Evolutionary conservation across 2,797 vertebrate genomes (phyloP).

Genomic region (Lateolabrax maculatus): DNA sequence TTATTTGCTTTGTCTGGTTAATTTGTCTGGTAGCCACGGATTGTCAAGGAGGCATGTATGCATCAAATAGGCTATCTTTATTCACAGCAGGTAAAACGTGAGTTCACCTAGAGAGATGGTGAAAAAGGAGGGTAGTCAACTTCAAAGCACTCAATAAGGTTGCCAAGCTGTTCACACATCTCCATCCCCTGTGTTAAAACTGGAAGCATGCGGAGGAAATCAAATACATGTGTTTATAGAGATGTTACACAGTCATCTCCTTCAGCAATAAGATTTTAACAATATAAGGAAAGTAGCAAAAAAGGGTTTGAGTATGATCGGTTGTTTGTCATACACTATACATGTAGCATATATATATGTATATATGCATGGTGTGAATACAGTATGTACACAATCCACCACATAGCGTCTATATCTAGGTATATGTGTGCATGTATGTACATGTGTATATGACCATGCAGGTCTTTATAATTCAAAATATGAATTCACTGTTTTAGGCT

Average conservation of each 20-base stretch:
- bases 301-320: background rate
- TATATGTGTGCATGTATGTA: background rate
- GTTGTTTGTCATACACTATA: background rate
- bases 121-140: conserved; percentile 71
- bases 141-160: conserved; percentile 77
- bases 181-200: conserved; percentile 69
- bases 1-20: conserved; percentile 53
- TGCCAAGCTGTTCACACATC: conserved; percentile 79
- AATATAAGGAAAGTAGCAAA: conserved; percentile 8
- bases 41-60: conserved; percentile 38
- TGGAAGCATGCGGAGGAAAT: conserved; percentile 69
- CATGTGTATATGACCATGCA: background rate
- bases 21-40: conserved; percentile 49
- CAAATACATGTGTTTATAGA: conserved; percentile 53
- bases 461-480: background rate
- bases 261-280: conserved; percentile 16
- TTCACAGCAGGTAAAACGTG: conserved; percentile 67
- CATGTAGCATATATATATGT: background rate
- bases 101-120: conserved; percentile 68
- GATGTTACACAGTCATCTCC: conserved; percentile 39
- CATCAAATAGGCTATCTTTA: conserved; percentile 66
- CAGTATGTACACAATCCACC: background rate
- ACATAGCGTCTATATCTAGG: background rate
- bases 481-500: background rate
- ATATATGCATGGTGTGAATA: background rate